Conservation (phyloP, 2,888 invertebrate genomes). For the Cerceris rybyensis region DNA sequence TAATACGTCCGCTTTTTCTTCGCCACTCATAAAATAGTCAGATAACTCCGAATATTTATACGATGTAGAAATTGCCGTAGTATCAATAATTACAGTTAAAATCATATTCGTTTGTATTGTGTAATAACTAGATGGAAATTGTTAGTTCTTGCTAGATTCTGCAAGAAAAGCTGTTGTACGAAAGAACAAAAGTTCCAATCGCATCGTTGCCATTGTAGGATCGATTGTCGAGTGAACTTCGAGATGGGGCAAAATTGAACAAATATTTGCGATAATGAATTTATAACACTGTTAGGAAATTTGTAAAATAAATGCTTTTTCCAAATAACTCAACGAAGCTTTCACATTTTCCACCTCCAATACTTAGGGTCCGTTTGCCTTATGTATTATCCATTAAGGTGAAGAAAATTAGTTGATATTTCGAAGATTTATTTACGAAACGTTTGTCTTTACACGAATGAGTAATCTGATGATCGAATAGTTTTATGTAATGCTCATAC, state of each 20-base stretch:
- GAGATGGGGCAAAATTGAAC: constrained; percentile 8
- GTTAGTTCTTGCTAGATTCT: constrained; percentile 25
- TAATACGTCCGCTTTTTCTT: constrained; percentile 15
- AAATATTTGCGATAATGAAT: constrained; percentile 42
- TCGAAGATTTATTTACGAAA: constrained; percentile 78
- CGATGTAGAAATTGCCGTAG: constrained; percentile 28
- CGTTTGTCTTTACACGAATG: constrained; percentile 72
- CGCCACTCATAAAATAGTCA: constrained; percentile 31
- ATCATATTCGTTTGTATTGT: constrained; percentile 19
- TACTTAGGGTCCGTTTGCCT: neutral
- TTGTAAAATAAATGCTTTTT: constrained; percentile 4
- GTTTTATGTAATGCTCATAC: constrained; percentile 58
- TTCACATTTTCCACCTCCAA: neutral
- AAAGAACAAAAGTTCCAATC: constrained; percentile 17
- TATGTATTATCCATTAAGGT: neutral
- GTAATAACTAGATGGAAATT: constrained; percentile 7
- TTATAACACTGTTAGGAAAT: constrained; percentile 36
- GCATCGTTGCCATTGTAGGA: constrained; percentile 7
- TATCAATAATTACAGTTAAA: constrained; percentile 23
- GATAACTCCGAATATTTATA: constrained; percentile 17
- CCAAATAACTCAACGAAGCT: neutral
- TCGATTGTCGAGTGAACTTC: constrained; percentile 22
- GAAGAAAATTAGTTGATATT: constrained; percentile 49
- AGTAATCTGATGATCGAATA: constrained; percentile 65
- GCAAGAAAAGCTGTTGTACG: constrained; percentile 16